These are phyloP conservation scores for Trissonchulus latispiculum DNA, from an alignment of 2,888 invertebrate genomes.

Conservation along the genomic window DNA sequence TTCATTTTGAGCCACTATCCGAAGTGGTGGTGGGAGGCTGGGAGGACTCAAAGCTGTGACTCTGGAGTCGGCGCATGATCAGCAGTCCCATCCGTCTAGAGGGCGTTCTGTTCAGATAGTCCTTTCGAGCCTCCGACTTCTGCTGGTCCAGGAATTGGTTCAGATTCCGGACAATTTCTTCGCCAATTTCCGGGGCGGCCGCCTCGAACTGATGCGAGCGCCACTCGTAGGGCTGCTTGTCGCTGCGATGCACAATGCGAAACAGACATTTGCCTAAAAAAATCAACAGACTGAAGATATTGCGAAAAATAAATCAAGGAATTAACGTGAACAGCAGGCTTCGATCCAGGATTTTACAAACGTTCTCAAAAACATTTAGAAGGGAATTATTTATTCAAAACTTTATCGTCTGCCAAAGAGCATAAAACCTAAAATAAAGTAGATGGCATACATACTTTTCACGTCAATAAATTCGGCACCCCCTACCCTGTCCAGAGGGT, in stretches of 20 bases:
- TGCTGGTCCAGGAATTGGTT: slow-evolving; percentile 72
- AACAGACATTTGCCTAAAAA: background rate
- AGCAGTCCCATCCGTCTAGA: background rate
- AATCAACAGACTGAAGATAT: too few relatives aligned
- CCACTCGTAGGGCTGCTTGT: background rate
- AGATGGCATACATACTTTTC: background rate
- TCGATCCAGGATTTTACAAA: too few relatives aligned
- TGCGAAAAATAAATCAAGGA: too few relatives aligned
- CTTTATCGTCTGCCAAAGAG: background rate
- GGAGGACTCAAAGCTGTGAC: background rate
- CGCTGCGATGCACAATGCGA: slow-evolving; percentile 6
- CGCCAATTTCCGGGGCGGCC: slow-evolving; percentile 62
- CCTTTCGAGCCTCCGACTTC: slow-evolving; percentile 66
- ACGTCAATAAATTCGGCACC: slow-evolving; percentile 11
- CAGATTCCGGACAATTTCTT: slow-evolving; percentile 74
- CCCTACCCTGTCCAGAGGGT: slow-evolving; percentile 9
- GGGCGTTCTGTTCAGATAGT: slow-evolving; percentile 55
- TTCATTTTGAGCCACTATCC: too few relatives aligned
- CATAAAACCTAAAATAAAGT: background rate
- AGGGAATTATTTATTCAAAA: background rate
- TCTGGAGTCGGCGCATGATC: background rate
- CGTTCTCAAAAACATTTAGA: background rate
- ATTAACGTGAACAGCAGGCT: too few relatives aligned
- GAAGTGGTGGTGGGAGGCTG: too few relatives aligned
- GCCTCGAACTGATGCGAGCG: slow-evolving; percentile 58